Percentiles rank a stretch among this genome's conserved stretches.
These are phyloP conservation scores for Leuciscus waleckii DNA, from an alignment of 2,797 vertebrate genomes.

Conservation along the genomic window DNA sequence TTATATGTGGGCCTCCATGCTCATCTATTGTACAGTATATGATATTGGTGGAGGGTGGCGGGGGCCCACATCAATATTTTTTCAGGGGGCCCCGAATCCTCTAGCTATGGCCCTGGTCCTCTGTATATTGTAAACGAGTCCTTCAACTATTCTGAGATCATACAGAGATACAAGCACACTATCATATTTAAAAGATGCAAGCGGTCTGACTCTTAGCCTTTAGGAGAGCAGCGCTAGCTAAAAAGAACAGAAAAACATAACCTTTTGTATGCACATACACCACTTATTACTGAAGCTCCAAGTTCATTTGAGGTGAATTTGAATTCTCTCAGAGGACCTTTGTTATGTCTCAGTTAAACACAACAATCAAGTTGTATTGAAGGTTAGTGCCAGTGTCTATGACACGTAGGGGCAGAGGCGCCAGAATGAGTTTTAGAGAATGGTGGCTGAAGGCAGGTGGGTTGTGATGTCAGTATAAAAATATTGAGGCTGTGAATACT, in stretches of 20 bases:
- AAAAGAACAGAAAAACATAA: conserved; percentile 56
- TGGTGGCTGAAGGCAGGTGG: not conserved
- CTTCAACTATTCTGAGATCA: conserved; percentile 66
- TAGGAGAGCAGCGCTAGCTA: conserved; percentile 65
- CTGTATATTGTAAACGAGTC: conserved; percentile 1
- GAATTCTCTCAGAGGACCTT: conserved; percentile 64
- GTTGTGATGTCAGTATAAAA: conserved; percentile 1
- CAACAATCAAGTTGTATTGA: conserved; percentile 45
- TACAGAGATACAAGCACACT: conserved; percentile 57
- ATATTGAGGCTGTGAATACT: not conserved
- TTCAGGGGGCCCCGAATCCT: too few species aligned
- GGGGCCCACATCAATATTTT: too few species aligned
- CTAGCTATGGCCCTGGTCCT: too few species aligned
- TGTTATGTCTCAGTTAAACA: conserved; percentile 61
- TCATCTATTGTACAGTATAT: too few species aligned
- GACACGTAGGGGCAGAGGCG: not conserved
- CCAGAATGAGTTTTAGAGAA: not conserved
- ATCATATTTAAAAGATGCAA: conserved; percentile 69
- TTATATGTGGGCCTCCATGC: too few species aligned
- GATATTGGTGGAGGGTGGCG: too few species aligned
- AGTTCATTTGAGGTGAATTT: conserved; percentile 66
- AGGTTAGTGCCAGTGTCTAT: conserved; percentile 50
- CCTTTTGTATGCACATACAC: conserved; percentile 54
- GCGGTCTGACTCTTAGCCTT: conserved; percentile 63
- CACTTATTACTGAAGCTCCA: conserved; percentile 46